These are phyloP conservation scores for Nephrotoma guestfalica DNA, from an alignment of 2,888 invertebrate genomes.

Conservation along the genomic window DNA sequence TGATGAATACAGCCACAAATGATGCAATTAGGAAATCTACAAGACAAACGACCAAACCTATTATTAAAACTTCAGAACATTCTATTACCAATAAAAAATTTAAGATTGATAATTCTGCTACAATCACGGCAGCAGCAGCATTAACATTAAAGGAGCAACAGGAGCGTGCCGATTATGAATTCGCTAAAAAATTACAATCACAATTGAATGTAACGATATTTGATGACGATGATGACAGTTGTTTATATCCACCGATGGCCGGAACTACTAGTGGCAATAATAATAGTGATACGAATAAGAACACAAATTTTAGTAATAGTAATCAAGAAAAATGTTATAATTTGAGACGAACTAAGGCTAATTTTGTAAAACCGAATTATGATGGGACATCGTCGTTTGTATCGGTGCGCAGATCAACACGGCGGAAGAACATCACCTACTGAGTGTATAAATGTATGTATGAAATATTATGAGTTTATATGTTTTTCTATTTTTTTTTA, in stretches of 20 bases:
- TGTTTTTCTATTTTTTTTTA: neutral
- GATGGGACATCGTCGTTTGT: neutral
- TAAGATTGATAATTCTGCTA: neutral
- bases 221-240: neutral
- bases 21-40: neutral
- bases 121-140: neutral
- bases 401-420: neutral
- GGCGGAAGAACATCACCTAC: neutral
- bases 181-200: conserved; percentile 11
- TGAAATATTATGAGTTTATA: neutral
- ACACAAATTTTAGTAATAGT: neutral
- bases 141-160: conserved; percentile 3
- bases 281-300: neutral
- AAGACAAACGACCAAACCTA: neutral
- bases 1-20: neutral
- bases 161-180: conserved; percentile 11
- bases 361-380: neutral
- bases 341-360: neutral
- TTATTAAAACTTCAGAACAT: neutral
- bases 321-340: neutral
- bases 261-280: neutral
- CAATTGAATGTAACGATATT: conserved; percentile 3
- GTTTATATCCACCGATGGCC: neutral
- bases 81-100: neutral
- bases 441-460: neutral